These are phyloP conservation scores for Drosophila burlai DNA, from an alignment of 1,140 invertebrate species.

Conservation along the genomic window DNA sequence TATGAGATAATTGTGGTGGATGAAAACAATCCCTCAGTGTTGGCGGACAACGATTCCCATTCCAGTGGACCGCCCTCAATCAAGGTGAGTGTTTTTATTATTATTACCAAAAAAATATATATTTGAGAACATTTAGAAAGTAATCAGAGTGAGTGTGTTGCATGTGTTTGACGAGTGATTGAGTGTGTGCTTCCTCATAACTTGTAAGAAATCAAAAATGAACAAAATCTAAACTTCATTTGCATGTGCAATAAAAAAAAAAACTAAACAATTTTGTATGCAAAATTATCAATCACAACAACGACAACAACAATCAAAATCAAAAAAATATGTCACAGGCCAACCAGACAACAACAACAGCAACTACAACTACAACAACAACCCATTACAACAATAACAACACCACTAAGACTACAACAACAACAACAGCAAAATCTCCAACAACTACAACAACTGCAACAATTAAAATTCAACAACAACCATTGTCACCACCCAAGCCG, in stretches of 20 bases:
- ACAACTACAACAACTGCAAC: constrained; percentile 59
- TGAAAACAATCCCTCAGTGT: constrained; percentile 93
- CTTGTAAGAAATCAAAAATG: neutral
- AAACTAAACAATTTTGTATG: constrained; percentile 43
- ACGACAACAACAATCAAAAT: constrained; percentile 53
- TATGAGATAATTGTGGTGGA: constrained; percentile 96
- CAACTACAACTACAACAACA: constrained; percentile 54
- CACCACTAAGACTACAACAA: constrained; percentile 62
- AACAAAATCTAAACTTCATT: constrained; percentile 54
- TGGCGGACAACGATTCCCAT: constrained; percentile 91
- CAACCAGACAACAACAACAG: constrained; percentile 62
- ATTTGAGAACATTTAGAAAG: neutral
- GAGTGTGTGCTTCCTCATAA: constrained; percentile 10
- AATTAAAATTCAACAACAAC: constrained; percentile 84
- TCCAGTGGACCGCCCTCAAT: constrained; percentile 91
- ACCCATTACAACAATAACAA: constrained; percentile 66
- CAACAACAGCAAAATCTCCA: constrained; percentile 51
- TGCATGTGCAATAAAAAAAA: constrained; percentile 63
- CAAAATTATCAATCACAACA: constrained; percentile 51
- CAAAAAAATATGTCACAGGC: constrained; percentile 55
- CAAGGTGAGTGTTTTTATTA: constrained; percentile 87
- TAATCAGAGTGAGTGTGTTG: neutral
- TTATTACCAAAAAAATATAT: neutral
- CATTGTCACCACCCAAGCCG: constrained; percentile 85
- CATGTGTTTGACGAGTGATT: constrained; percentile 17